A percentile compares a stretch with the other conserved stretches of the same genome.
Evolutionary conservation across 2,797 vertebrate genomes (phyloP).

Genomic region (Mus caroli): DNA sequence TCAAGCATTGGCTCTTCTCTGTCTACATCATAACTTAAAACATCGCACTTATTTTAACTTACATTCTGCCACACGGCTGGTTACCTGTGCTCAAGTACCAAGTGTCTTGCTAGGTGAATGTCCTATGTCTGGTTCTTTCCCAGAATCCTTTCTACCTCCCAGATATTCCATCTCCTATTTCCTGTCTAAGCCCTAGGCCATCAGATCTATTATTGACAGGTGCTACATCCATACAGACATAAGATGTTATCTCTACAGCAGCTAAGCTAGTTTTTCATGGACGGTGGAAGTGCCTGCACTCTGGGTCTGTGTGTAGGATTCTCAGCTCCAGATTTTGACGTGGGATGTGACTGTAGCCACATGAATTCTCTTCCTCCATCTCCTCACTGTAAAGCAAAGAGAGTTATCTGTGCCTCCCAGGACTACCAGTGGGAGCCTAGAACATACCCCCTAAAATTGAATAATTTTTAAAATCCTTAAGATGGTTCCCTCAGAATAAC

Average conservation of each 20-base stretch:
- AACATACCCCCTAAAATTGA: neutral
- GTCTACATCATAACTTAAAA: neutral
- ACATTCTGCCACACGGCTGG: neutral
- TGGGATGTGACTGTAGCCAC: neutral
- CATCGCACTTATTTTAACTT: neutral
- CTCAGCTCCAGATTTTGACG: neutral
- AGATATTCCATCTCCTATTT: neutral
- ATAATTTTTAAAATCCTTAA: neutral
- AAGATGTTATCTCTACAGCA: neutral
- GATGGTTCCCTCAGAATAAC: neutral
- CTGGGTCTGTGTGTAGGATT: neutral
- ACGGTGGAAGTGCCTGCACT: neutral
- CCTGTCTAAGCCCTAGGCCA: neutral
- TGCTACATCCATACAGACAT: neutral
- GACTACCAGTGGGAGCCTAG: neutral
- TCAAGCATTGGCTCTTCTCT: neutral
- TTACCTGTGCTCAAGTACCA: neutral
- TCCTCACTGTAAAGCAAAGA: neutral
- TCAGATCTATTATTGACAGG: neutral
- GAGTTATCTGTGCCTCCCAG: no score
- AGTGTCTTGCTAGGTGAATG: neutral
- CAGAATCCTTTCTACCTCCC: neutral
- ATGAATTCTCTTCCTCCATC: no score
- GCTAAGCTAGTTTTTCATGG: neutral
- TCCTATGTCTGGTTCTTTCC: neutral